These are phyloP conservation scores for Philopedon plagiatum DNA, from an alignment of 2,888 invertebrate species.

Conservation along the genomic window DNA sequence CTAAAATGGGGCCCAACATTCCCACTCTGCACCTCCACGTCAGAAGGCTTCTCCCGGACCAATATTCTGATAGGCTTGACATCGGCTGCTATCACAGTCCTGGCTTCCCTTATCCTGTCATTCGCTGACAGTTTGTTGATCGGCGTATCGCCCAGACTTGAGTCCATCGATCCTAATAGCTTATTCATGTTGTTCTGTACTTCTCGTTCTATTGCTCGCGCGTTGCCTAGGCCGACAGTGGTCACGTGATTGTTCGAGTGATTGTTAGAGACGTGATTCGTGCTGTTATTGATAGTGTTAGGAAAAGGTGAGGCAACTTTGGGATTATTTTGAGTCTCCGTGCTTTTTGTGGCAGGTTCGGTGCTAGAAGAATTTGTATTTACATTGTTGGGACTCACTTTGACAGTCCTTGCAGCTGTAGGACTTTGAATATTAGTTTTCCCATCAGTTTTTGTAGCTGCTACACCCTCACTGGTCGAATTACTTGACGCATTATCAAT, in stretches of 20 bases:
- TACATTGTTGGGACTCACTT: slow-evolving; percentile 6
- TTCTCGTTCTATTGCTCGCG: slow-evolving; percentile 58
- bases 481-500: neutral
- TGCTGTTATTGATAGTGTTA: neutral
- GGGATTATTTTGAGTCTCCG: neutral
- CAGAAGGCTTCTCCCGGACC: slow-evolving; percentile 66
- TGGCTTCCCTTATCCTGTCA: slow-evolving; percentile 62
- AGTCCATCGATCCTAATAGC: slow-evolving; percentile 53
- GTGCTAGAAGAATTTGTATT: neutral
- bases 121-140: slow-evolving; percentile 53
- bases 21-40: slow-evolving; percentile 67
- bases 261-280: slow-evolving; percentile 36
- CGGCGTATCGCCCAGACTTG: slow-evolving; percentile 31
- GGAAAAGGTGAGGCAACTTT: neutral
- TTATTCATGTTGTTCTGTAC: slow-evolving; percentile 62
- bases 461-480: neutral
- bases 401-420: slow-evolving; percentile 28
- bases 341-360: neutral
- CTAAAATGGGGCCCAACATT: slow-evolving; percentile 63
- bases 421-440: slow-evolving; percentile 54
- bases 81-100: slow-evolving; percentile 65
- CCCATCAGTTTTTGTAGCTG: slow-evolving; percentile 48
- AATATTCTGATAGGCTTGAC: slow-evolving; percentile 67
- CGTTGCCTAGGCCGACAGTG: slow-evolving; percentile 56
- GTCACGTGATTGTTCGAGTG: slow-evolving; percentile 58